Evolutionary conservation across 2,888 invertebrate genomes (phyloP), one percentile per base, ranked within the genome.

Genomic region (Priocnemis perturbator): DNA sequence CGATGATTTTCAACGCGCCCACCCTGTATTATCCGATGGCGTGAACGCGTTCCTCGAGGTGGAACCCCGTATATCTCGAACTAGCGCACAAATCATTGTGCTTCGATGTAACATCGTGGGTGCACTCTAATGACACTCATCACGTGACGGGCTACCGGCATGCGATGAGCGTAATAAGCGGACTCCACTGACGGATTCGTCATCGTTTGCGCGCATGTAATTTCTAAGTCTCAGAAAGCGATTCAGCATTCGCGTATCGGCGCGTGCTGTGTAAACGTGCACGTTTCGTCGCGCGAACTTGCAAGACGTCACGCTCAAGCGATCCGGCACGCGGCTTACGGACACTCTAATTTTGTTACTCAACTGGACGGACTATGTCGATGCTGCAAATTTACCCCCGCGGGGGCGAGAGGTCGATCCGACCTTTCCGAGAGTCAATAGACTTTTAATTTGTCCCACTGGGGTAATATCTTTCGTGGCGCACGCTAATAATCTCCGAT

Each of bases 401-500:
- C 2, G 7, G 37, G 37, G 2, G 26, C 26, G 5, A 26, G 1
- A 37, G 37, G 1, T 37, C 37, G 7, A 37, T 11, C 37, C 14
- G 37, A 11, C 1, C 37, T 9, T 26, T 11, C 26, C 26, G 26
- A 26, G 26, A n/a, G 3, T 26, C 11, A 11, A 37, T 3, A 3
- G 37, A 3, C 11, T 1, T 9, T 11, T 7, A 37, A 3, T 37
- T 37, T 11, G 37, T 11, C 11, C 7, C 37, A 9, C 37, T 37
- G 37, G 14, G 7, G 4, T 11, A 37, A 37, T 37, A 1, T 37
- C 4, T 5, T 11, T 37, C 37, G 14, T 11, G 37, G 37, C 44
- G 48, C 52, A 26, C 60, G 63, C 67, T 37, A 67, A 67, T 67
- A 68, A 68, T 71, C 50, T 61, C 30, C 21, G 59, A 71, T 71